A percentile compares a stretch with the other conserved stretches of the same genome.
Evolutionary conservation across 2,888 invertebrate species (phyloP).

Genomic region (Tipula unca): DNA sequence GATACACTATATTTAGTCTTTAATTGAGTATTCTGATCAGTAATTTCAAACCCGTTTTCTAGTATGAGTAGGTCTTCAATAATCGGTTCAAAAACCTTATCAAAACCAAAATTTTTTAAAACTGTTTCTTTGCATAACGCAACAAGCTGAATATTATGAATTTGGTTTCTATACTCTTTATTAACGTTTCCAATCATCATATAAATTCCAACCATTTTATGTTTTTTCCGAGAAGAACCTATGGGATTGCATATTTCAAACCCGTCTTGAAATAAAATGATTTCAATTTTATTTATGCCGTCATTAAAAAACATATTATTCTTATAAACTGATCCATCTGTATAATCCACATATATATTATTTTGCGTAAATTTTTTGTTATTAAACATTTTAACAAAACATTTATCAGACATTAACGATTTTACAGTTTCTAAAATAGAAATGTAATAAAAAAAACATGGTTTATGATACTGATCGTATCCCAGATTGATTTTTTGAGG

Average conservation of each 20-base stretch:
- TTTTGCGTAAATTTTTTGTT: background rate
- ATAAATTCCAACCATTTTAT: background rate
- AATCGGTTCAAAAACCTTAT: background rate
- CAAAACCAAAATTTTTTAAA: background rate
- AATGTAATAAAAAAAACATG: background rate
- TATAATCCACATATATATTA: background rate
- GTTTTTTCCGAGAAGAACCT: constrained; percentile 16
- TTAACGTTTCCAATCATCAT: background rate
- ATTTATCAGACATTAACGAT: background rate
- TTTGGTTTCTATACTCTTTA: background rate
- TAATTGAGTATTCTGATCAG: background rate
- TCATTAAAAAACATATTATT: background rate
- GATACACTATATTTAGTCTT: background rate
- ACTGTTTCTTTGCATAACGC: background rate
- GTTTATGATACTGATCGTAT: background rate
- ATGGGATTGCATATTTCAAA: background rate
- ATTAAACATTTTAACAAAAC: background rate
- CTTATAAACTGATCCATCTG: background rate
- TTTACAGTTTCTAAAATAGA: background rate
- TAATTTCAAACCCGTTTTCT: background rate
- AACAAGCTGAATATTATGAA: constrained; percentile 15
- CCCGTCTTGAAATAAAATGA: background rate
- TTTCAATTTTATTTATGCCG: constrained; percentile 1
- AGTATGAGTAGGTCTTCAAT: background rate
- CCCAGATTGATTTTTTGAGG: background rate